A percentile compares a stretch with the other conserved stretches of the same genome.
Evolutionary conservation across 1,140 invertebrate genomes (phyloP).

Genomic region (Magallana angulata): DNA sequence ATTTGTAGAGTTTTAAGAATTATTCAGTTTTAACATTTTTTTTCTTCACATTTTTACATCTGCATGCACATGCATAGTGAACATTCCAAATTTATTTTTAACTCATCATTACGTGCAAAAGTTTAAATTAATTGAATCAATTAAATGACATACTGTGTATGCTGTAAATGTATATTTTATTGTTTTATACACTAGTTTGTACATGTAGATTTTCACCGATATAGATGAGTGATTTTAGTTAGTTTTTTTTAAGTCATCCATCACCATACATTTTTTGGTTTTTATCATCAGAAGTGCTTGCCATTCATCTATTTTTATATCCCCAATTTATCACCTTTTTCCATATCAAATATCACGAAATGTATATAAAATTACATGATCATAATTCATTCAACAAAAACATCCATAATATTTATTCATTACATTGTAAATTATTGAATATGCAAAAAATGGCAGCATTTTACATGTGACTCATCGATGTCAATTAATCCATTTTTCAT

Average conservation of each 20-base stretch:
- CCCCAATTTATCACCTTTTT: not conserved
- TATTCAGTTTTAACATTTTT: no score
- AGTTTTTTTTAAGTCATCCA: no score
- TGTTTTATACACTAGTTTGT: not conserved
- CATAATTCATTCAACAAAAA: not conserved
- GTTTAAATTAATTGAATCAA: no score
- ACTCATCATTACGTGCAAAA: no score
- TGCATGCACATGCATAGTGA: no score
- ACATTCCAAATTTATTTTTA: no score
- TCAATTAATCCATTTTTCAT: not conserved
- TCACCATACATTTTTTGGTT: not conserved
- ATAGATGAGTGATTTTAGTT: no score
- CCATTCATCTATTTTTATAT: not conserved
- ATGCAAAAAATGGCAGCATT: constrained; percentile 19
- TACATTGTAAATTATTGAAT: constrained; percentile 14
- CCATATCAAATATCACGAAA: not conserved
- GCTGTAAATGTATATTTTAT: not conserved
- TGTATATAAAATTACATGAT: not conserved
- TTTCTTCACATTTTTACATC: no score
- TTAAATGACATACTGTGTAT: not conserved
- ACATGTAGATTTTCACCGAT: not conserved
- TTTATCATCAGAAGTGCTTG: not conserved
- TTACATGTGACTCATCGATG: not conserved
- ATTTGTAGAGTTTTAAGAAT: no score
- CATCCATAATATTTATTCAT: not conserved